phyloP scores from a whole-genome alignment of 2,888 invertebrate genomes.

The Trissoscelio sp. region DNA sequence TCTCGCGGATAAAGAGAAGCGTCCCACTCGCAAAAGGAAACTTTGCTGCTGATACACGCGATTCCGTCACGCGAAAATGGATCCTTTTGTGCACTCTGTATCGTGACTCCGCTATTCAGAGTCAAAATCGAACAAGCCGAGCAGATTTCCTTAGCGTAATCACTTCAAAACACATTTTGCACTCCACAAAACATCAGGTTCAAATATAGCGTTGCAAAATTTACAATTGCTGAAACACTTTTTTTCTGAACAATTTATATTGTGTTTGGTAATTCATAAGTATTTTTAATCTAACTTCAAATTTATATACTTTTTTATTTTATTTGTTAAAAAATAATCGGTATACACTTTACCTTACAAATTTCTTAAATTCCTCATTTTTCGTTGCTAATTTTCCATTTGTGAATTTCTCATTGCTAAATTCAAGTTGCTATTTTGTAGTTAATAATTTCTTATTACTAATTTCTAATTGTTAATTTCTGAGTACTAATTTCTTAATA shows the following conservation, averaged over 20 bases:
- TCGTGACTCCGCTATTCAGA: constrained; percentile 65
- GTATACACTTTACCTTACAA: no score
- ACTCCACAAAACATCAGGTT: constrained; percentile 19
- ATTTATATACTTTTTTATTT: no score
- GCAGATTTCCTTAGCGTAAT: constrained; percentile 55
- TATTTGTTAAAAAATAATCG: no score
- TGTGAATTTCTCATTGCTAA: no score
- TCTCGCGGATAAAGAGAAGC: constrained; percentile 74
- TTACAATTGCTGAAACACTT: not conserved
- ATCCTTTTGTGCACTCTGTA: constrained; percentile 65
- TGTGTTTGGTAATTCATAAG: not conserved
- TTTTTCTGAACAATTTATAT: not conserved
- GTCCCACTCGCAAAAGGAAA: constrained; percentile 65
- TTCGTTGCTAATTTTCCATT: no score
- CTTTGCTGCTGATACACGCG: constrained; percentile 72
- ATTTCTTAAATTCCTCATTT: no score
- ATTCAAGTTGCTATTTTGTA: no score
- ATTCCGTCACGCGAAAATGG: constrained; percentile 73
- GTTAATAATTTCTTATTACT: no score
- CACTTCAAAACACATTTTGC: constrained; percentile 45
- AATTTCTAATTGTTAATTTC: no score
- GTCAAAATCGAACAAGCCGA: constrained; percentile 63
- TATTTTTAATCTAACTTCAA: not conserved
- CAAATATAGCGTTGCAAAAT: not conserved
- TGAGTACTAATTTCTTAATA: no score